Base-by-base conservation (phyloP, 2,113 vertebrate species). In the Eolophus roseicapilla region DNA sequence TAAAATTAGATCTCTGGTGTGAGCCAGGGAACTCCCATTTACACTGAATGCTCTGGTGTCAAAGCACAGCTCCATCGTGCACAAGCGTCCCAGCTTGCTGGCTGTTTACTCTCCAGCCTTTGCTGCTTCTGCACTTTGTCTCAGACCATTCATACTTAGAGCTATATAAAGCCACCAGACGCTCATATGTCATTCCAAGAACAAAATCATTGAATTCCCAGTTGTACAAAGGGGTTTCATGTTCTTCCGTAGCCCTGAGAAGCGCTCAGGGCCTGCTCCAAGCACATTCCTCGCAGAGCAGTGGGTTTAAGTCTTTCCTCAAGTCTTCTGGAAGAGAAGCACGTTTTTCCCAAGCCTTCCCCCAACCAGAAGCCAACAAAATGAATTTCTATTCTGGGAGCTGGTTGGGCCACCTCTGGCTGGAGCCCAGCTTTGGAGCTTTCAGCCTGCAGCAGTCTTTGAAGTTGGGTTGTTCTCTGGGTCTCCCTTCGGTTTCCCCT, bases 41-140 rank as follows among this genome's bases (percentile, higher is more conserved):
- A 55, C 17, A 13, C 14, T 0, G 1, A n/a, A 14, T 7, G 9
- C 43, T 53, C 19, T 74, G 79, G 46, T 4, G 1, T 28, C 31
- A 6, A 11, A 24, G 62, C 78, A 37, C 15, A 1, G 55, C 68
- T 35, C 35, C 49, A 4, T 24, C 21, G 0, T 87, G 31, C 69
- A 60, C 18, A 9, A 25, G 31, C 6, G 10, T n/a, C 64, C 69
- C 5, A 9, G 3, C 23, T 71, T 27, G 11, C 53, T 80, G 88
- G 2, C 47, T 75, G 8, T 63, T 71, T 29, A 35, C 50, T 57
- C 47, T 44, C 31, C 17, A 16, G 44, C 47, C 64, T 33, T 74
- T 53, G 53, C 57, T 82, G 49, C 50, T 62, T 7, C 2, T 33
- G 43, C 47, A 53, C 28, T 29, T 71, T 60, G 60, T 91, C 65